These are phyloP conservation scores for Cerastis rubricosa DNA, from an alignment of 2,888 invertebrate genomes.

Conservation along the genomic window DNA sequence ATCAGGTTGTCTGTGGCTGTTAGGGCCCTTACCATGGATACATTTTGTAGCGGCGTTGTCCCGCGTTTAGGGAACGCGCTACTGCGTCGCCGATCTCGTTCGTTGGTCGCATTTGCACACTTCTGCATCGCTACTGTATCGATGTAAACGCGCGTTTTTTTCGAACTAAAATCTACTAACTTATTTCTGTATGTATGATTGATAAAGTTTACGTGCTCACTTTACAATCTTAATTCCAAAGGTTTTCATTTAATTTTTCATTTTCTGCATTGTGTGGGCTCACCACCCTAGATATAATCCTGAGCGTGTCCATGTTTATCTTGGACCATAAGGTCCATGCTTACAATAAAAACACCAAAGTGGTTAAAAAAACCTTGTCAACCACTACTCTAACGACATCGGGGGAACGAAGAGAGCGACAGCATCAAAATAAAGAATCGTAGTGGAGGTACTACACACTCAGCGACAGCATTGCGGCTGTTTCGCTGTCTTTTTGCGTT, in stretches of 20 bases:
- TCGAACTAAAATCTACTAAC: neutral
- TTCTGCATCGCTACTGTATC: neutral
- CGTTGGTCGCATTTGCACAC: neutral
- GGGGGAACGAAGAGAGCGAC: neutral
- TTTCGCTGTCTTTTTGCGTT: neutral
- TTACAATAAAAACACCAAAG: too few species aligned
- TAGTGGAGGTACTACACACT: neutral
- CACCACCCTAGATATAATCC: too few species aligned
- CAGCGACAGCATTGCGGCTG: neutral
- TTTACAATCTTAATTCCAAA: too few species aligned
- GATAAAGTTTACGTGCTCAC: too few species aligned
- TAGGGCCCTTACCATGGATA: constrained; percentile 41
- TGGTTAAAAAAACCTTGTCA: too few species aligned
- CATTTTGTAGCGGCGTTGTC: neutral
- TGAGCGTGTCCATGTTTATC: too few species aligned
- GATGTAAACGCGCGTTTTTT: neutral
- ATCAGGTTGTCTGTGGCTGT: constrained; percentile 85
- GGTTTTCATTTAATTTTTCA: too few species aligned
- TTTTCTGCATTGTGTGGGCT: too few species aligned
- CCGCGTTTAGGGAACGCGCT: neutral
- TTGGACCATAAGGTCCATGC: too few species aligned
- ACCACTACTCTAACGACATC: neutral
- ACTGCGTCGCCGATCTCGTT: neutral
- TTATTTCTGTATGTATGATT: too few species aligned
- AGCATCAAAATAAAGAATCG: neutral